These are phyloP conservation scores for Papilio polyxenes DNA, from an alignment of 1,140 invertebrate genomes.

Conservation along the genomic window DNA sequence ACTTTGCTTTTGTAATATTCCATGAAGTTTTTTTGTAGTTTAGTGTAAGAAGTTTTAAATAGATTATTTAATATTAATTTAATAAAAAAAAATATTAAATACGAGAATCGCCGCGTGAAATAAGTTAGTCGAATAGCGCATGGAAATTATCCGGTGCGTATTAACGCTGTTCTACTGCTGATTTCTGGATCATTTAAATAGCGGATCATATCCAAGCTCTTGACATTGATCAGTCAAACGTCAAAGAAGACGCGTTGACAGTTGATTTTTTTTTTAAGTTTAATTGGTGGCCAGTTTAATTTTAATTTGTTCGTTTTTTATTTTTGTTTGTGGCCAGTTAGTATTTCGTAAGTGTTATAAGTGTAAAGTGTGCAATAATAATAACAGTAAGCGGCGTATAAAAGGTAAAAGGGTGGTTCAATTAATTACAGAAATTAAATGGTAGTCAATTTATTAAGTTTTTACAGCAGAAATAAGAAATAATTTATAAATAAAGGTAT, in stretches of 20 bases:
- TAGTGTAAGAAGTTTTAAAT: no score
- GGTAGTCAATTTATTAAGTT: no score
- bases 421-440: background rate
- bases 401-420: background rate
- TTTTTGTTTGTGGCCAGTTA: slow-evolving; percentile 15
- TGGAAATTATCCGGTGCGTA: slow-evolving; percentile 55
- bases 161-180: slow-evolving; percentile 49
- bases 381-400: background rate
- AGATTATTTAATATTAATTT: no score
- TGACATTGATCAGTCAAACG: slow-evolving; percentile 59
- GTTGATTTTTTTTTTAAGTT: slow-evolving; percentile 29
- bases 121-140: slow-evolving; percentile 40
- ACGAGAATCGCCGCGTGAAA: slow-evolving; percentile 35
- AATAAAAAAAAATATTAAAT: slow-evolving; percentile 26
- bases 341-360: slow-evolving; percentile 16
- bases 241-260: slow-evolving; percentile 45
- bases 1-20: no score
- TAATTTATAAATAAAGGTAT: no score
- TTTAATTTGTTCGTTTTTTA: slow-evolving; percentile 25
- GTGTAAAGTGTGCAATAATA: background rate
- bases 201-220: slow-evolving; percentile 50
- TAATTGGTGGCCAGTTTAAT: background rate
- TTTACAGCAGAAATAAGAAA: no score
- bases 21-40: no score
- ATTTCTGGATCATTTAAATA: slow-evolving; percentile 70